Base-by-base conservation (phyloP, 2,888 invertebrate genomes). In the Drosophila anomalipes region DNA sequence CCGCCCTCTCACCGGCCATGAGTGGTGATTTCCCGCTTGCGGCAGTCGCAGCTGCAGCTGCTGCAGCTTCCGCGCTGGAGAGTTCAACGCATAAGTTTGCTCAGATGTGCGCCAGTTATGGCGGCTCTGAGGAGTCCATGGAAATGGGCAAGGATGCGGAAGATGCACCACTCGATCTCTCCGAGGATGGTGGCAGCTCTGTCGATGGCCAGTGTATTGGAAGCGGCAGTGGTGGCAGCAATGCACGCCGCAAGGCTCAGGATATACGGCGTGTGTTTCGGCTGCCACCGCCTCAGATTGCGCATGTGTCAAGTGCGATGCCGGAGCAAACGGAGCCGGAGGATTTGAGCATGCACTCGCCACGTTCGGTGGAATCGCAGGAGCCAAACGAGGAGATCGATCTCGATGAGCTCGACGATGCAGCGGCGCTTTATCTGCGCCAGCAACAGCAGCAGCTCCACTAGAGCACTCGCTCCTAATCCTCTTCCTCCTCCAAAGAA, bases 311-410 rank as follows among this genome's bases (percentile, higher is more conserved):
- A 68, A 91, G 81, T 72, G 91, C 91, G 39, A 92, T 95, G 57
- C 97, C 97, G 26, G 97, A 97, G 93, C 98, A 98, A 94, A 98
- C 98, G 3, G 98, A 98, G 93, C 98, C 98, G 10, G 98, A 98
- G 92, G 98, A 98, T 92, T 94, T 98, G 77, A 97, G 97, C 65
- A 96, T 97, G 95, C 95, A 95, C 56, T 91, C 92, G 68, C 92
- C 93, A 1, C 91, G 92, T 60, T 91, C 94, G n/a, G 77, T 88
- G 1, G 93, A 82, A 7, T 87, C 86, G 37, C 80, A 81, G 16
- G 91, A 79, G 1, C 78, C 80, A 60, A 91, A 92, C 68, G 93
- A 95, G 56, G 95, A 95, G 39, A 94, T 94, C 33, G 94, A 94
- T 68, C 94, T 95, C 30, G 94, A 94, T 65, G 95, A 95, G 60